phyloP scores from a whole-genome alignment of 2,888 invertebrate species.

The Synanthedon formicaeformis region DNA sequence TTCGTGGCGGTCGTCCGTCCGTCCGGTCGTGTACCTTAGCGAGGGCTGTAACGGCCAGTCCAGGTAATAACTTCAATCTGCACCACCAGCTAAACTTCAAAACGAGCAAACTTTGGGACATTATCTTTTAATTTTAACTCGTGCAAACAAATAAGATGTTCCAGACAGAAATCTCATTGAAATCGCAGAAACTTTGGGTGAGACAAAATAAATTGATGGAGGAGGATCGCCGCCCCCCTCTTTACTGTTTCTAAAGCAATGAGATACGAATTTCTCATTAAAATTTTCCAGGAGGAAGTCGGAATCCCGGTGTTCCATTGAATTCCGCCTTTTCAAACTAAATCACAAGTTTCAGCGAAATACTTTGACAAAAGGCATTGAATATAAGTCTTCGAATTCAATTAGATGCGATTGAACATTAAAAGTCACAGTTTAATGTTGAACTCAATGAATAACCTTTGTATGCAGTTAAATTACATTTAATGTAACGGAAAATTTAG shows the following conservation, averaged over 20 bases:
- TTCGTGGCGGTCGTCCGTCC: constrained; percentile 23
- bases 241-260: constrained; percentile 46
- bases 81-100: constrained; percentile 40
- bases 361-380: constrained; percentile 48
- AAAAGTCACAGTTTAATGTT: not conserved
- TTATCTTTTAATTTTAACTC: constrained; percentile 56
- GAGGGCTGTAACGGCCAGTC: constrained; percentile 11
- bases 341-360: constrained; percentile 57
- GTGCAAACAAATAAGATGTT: constrained; percentile 51
- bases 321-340: constrained; percentile 59
- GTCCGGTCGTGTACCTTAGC: constrained; percentile 9
- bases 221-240: constrained; percentile 34
- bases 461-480: no score
- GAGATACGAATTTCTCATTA: constrained; percentile 65
- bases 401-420: constrained; percentile 16
- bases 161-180: constrained; percentile 35
- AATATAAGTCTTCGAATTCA: constrained; percentile 26
- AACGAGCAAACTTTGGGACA: constrained; percentile 55
- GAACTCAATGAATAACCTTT: no score
- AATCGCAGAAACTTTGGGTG: constrained; percentile 37
- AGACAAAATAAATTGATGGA: constrained; percentile 49
- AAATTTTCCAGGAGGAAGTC: constrained; percentile 51
- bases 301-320: constrained; percentile 47
- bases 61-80: constrained; percentile 67
- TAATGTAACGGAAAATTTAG: no score